Conservation (phyloP, 2,113 vertebrate genomes). For the Salvelinus alpinus region DNA sequence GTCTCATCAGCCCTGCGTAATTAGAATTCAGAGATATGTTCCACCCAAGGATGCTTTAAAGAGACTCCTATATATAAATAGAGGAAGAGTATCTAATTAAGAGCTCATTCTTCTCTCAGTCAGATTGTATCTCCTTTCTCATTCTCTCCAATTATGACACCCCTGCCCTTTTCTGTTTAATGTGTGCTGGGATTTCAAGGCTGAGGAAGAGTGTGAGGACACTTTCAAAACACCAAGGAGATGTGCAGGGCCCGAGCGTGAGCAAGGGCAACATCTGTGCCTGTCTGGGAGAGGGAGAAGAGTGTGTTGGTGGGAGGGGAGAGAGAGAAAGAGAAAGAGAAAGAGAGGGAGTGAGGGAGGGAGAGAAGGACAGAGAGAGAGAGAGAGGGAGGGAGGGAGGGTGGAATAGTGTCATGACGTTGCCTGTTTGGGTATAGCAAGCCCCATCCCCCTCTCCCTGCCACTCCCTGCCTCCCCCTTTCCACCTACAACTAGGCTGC, state of each 20-base stretch:
- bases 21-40: slow-evolving; percentile 66
- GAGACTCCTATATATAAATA: slow-evolving; percentile 53
- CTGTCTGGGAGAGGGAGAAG: not conserved
- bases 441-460: too few species aligned
- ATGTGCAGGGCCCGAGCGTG: slow-evolving; percentile 43
- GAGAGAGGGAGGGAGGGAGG: not conserved
- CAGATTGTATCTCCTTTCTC: slow-evolving; percentile 45
- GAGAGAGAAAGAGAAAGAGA: too few species aligned
- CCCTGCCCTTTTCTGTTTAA: slow-evolving; percentile 50
- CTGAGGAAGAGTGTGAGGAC: slow-evolving; percentile 56
- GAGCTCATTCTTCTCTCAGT: slow-evolving; percentile 57
- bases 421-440: too few species aligned
- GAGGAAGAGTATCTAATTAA: slow-evolving; percentile 71
- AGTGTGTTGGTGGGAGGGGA: not conserved
- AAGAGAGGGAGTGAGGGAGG: too few species aligned
- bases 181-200: slow-evolving; percentile 57
- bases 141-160: slow-evolving; percentile 56
- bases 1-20: slow-evolving; percentile 66
- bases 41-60: slow-evolving; percentile 13
- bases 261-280: slow-evolving; percentile 25
- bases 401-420: too few species aligned
- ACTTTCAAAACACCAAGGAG: slow-evolving; percentile 55
- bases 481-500: too few species aligned
- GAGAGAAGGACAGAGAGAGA: not conserved
- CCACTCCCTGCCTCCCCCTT: too few species aligned